Conservation (phyloP, 2,797 vertebrate genomes). For the Discoglossus pictus region DNA sequence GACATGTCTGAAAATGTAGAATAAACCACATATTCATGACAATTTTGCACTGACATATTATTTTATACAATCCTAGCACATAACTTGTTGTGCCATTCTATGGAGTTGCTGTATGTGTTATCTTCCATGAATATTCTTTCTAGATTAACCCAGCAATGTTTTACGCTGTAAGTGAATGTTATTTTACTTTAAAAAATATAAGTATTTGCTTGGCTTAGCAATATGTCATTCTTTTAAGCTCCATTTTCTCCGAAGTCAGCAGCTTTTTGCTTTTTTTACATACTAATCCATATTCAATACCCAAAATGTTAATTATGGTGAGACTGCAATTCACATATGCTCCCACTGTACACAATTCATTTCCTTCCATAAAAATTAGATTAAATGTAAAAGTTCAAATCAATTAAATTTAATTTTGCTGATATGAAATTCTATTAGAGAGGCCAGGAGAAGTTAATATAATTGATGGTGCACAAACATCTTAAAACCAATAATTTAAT, state of each 20-base stretch:
- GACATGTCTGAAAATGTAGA: too few species aligned
- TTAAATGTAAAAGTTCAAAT: slow-evolving; percentile 48
- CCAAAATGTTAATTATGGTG: slow-evolving; percentile 1
- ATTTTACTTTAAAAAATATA: background rate
- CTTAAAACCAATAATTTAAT: slow-evolving; percentile 42
- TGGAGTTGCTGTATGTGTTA: too few species aligned
- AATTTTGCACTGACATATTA: too few species aligned
- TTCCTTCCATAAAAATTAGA: slow-evolving; percentile 37
- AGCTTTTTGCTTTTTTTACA: slow-evolving; percentile 6
- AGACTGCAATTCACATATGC: slow-evolving; percentile 1
- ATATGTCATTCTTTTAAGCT: background rate
- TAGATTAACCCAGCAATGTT: background rate
- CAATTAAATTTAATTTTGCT: slow-evolving; percentile 47
- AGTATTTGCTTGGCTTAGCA: background rate
- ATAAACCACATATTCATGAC: too few species aligned
- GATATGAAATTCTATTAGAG: slow-evolving; percentile 47
- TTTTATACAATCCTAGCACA: too few species aligned
- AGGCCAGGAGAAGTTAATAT: slow-evolving; percentile 37
- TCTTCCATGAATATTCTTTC: too few species aligned
- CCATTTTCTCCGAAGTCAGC: background rate
- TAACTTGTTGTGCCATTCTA: too few species aligned
- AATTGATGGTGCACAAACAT: slow-evolving; percentile 31
- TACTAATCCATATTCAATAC: background rate
- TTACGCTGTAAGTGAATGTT: background rate
- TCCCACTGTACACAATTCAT: slow-evolving; percentile 39